phyloP scores from a whole-genome alignment of 2,888 invertebrate genomes.

The Callinectes sapidus region DNA sequence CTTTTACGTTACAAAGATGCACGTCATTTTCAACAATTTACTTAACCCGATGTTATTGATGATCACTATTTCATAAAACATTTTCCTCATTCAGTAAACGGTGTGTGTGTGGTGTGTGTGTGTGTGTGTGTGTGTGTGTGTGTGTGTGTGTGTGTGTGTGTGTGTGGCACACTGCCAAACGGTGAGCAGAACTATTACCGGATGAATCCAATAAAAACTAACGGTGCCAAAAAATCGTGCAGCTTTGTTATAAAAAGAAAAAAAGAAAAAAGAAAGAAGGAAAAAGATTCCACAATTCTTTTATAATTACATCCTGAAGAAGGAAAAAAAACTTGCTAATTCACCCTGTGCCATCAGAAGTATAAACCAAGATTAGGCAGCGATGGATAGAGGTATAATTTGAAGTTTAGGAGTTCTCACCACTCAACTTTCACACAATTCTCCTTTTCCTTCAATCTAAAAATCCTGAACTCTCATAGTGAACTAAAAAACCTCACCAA shows the following conservation, averaged over 20 bases:
- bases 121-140: conserved; percentile 20
- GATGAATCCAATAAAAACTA: conserved; percentile 6
- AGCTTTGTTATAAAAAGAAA: neutral
- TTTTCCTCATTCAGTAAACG: too few relatives aligned
- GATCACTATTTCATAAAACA: too few relatives aligned
- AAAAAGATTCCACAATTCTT: too few relatives aligned
- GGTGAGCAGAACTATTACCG: neutral
- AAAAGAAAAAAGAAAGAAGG: too few relatives aligned
- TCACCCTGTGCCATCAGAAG: neutral
- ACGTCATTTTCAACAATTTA: too few relatives aligned
- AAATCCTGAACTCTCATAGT: too few relatives aligned
- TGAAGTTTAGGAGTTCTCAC: too few relatives aligned
- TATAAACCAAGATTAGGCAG: neutral
- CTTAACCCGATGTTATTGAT: too few relatives aligned
- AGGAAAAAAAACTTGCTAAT: neutral
- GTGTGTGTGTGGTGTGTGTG: conserved; percentile 18
- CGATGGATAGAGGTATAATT: neutral
- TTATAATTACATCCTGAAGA: neutral
- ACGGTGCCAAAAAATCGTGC: neutral
- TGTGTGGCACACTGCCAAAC: neutral
- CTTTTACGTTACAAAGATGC: too few relatives aligned
- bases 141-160: neutral
- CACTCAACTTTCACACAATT: too few relatives aligned
- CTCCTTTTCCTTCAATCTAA: too few relatives aligned
- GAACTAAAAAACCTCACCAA: too few relatives aligned